Conservation (phyloP, 2,888 invertebrate genomes). For the Drosophila merina region DNA sequence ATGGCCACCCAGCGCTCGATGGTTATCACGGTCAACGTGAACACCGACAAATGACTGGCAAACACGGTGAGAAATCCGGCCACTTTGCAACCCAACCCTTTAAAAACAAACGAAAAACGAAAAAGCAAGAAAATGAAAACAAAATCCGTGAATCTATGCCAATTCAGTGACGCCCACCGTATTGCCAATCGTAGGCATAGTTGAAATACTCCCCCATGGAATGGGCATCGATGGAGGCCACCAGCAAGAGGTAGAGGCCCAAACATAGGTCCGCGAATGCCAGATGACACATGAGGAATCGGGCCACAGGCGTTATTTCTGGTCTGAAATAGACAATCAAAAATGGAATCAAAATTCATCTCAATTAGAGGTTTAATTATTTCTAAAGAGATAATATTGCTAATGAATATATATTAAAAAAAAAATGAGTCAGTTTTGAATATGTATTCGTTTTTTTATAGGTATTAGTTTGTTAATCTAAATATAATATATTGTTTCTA, state of each 20-base stretch:
- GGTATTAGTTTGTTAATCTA: no score
- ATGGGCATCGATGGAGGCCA: slow-evolving; percentile 92
- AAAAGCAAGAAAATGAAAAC: slow-evolving; percentile 4
- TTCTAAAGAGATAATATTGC: background rate
- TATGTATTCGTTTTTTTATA: no score
- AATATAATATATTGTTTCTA: no score
- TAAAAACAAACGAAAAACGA: slow-evolving; percentile 1
- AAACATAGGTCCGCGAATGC: slow-evolving; percentile 95
- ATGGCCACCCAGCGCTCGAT: slow-evolving; percentile 94
- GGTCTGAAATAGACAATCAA: slow-evolving; percentile 74
- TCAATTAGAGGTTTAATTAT: background rate
- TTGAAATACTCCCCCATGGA: slow-evolving; percentile 95
- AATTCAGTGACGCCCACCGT: slow-evolving; percentile 84
- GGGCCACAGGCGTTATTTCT: slow-evolving; percentile 86
- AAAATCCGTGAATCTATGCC: background rate
- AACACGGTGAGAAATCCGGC: slow-evolving; percentile 95
- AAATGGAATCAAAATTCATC: background rate
- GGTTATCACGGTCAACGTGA: slow-evolving; percentile 93
- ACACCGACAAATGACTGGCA: slow-evolving; percentile 93
- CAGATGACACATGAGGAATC: slow-evolving; percentile 92
- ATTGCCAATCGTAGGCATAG: slow-evolving; percentile 95
- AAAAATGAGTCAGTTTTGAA: no score
- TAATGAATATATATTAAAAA: no score
- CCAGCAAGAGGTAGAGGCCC: slow-evolving; percentile 92
- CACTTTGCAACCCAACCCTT: slow-evolving; percentile 91